Base-by-base conservation (phyloP, 2,797 vertebrate genomes). In the Vireo griseus region DNA sequence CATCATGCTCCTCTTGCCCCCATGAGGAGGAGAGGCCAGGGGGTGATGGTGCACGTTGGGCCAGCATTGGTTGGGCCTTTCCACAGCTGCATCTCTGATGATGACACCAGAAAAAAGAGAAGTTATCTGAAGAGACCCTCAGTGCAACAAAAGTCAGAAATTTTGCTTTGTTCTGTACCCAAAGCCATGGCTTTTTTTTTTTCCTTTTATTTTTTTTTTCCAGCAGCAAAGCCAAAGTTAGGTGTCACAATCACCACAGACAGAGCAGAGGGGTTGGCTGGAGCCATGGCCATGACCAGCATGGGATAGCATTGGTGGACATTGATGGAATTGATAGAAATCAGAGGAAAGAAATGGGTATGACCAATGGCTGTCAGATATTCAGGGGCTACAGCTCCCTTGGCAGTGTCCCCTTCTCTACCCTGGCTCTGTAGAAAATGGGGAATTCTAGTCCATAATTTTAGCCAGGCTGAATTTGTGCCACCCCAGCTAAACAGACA, bases 381-480 rank as follows among this genome's bases (percentile, higher is more conserved):
- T 17, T 9, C 8, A 12, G 55, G 5, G 26, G 19, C 16, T 15
- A 1, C 67, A 29, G 44, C 24, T 58, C 42, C 62, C 42, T 10
- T 5, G 9, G 20, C 77, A 67, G 5, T 0, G 1, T 2, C 39
- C 40, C 40, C 28, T 21, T 40, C 39, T 6, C 52, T 4, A 2
- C 11, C 22, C 54, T 6, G 33, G 37, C 55, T 50, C 65, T 35
- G 39, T 1, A 31, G 65, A 47, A 62, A 65, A 29, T 0, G 9
- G 6, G 10, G 11, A 61, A 8, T 9, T 3, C 4, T 1, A 5
- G 28, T 4, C 24, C 28, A 0, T 8, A 0, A 5, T 47, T 69
- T 13, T 1, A 37, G 7, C 5, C 3, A 22, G 58, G 75, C 21
- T 59, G 47, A 31, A 16, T 51, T 69, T 9, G 18, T 65, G 18